Conservation (phyloP, 1,140 invertebrate species). For the Cydia fagiglandana region DNA sequence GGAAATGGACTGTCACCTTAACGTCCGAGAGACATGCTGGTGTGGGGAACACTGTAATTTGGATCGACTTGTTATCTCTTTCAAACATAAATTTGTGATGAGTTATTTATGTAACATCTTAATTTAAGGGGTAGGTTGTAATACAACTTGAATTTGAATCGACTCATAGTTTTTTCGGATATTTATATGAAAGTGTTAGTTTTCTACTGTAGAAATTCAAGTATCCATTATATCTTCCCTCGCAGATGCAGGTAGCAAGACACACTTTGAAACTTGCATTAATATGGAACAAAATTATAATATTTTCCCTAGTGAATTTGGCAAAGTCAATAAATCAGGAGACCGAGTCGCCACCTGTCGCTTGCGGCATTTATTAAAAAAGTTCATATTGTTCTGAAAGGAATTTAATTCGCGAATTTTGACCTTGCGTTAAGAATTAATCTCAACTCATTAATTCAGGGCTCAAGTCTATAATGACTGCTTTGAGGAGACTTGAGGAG, state of each 20-base stretch:
- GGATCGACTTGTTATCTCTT: too few relatives aligned
- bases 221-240: slow-evolving; percentile 1
- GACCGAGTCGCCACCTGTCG: slow-evolving; percentile 43
- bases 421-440: slow-evolving; percentile 42
- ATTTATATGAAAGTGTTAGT: background rate
- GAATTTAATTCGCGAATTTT: slow-evolving; percentile 44
- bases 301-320: slow-evolving; percentile 42
- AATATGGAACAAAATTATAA: slow-evolving; percentile 39
- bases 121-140: too few relatives aligned
- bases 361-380: slow-evolving; percentile 48
- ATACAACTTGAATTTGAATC: too few relatives aligned
- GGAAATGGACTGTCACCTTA: too few relatives aligned
- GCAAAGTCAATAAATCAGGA: slow-evolving; percentile 47
- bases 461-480: slow-evolving; percentile 11
- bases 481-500: slow-evolving; percentile 1
- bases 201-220: background rate
- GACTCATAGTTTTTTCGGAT: background rate
- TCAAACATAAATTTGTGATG: too few relatives aligned
- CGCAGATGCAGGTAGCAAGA: slow-evolving; percentile 12
- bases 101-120: too few relatives aligned
- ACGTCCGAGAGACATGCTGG: too few relatives aligned
- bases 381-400: slow-evolving; percentile 45
- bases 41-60: too few relatives aligned
- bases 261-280: slow-evolving; percentile 28
- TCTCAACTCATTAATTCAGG: slow-evolving; percentile 35